Evolutionary conservation across 2,797 vertebrate species (phyloP).

Genomic region (Scolopax bukidnonensis): DNA sequence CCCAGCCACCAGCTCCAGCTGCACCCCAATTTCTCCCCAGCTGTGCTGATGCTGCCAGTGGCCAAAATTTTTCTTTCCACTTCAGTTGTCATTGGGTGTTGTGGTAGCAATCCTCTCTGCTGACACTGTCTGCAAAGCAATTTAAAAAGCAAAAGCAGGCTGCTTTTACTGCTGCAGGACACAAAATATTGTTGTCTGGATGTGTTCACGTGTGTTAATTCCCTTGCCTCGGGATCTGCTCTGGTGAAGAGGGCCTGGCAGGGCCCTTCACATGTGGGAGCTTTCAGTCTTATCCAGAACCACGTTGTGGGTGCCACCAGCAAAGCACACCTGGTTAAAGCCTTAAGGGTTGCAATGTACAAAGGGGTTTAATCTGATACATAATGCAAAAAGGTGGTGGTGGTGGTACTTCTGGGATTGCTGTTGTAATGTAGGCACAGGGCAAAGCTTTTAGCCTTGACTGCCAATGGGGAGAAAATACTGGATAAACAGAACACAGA

Average conservation of each 20-base stretch:
- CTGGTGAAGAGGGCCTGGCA: background rate
- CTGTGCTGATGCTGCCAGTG: background rate
- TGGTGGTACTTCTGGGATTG: background rate
- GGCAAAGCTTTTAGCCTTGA: background rate
- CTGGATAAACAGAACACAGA: background rate
- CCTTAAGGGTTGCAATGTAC: background rate
- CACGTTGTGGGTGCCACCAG: background rate
- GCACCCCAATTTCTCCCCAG: background rate
- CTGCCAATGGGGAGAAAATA: background rate
- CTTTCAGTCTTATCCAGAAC: background rate
- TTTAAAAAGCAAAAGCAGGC: background rate
- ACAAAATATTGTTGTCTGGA: background rate
- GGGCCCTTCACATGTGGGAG: rapidly evolving
- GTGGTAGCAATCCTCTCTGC: background rate
- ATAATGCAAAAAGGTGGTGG: background rate
- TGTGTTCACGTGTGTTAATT: background rate
- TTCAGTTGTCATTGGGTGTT: rapidly evolving
- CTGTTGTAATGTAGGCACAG: background rate
- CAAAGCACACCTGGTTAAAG: background rate
- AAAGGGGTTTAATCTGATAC: background rate
- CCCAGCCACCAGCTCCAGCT: background rate
- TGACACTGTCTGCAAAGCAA: background rate
- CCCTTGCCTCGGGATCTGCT: background rate
- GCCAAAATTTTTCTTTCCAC: background rate
- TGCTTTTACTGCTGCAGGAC: background rate